Evolutionary conservation across 2,797 vertebrate genomes (phyloP).

Genomic region (Gymnodraco acuticeps): DNA sequence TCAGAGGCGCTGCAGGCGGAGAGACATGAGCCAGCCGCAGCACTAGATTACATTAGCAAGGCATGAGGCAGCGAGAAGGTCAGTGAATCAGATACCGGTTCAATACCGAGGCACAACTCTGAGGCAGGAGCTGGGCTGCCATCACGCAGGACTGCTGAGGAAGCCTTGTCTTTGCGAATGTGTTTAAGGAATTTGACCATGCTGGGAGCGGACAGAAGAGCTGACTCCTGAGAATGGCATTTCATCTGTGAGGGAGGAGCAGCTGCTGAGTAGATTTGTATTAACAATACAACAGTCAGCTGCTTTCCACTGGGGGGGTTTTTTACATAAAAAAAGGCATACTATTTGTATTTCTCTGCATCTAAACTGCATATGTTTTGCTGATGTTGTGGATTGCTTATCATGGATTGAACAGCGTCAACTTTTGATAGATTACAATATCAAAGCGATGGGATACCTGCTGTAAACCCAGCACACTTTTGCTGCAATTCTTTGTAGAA

Average conservation of each 20-base stretch:
- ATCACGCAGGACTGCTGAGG: conserved; percentile 70
- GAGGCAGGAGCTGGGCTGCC: conserved; percentile 70
- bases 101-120: conserved; percentile 68
- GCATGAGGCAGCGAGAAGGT: conserved; percentile 87
- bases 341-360: conserved; percentile 21
- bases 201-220: conserved; percentile 72
- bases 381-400: conserved; percentile 58
- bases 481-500: conserved; percentile 57
- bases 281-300: conserved; percentile 47
- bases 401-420: conserved; percentile 28
- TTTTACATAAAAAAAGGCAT: conserved; percentile 59
- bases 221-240: conserved; percentile 71
- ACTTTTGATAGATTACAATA: conserved; percentile 58
- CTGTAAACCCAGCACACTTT: conserved; percentile 42
- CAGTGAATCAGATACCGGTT: conserved; percentile 85
- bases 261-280: conserved; percentile 71
- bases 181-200: conserved; percentile 71
- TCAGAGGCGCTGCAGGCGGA: conserved; percentile 53
- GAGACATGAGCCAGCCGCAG: conserved; percentile 76
- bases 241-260: conserved; percentile 57
- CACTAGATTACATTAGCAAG: conserved; percentile 90
- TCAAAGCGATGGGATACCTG: conserved; percentile 44
- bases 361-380: conserved; percentile 32
- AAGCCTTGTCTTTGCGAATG: conserved; percentile 77
- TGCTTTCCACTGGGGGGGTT: conserved; percentile 16